phyloP scores from a whole-genome alignment of 1,140 invertebrate genomes.

The Ceratina japonica region DNA sequence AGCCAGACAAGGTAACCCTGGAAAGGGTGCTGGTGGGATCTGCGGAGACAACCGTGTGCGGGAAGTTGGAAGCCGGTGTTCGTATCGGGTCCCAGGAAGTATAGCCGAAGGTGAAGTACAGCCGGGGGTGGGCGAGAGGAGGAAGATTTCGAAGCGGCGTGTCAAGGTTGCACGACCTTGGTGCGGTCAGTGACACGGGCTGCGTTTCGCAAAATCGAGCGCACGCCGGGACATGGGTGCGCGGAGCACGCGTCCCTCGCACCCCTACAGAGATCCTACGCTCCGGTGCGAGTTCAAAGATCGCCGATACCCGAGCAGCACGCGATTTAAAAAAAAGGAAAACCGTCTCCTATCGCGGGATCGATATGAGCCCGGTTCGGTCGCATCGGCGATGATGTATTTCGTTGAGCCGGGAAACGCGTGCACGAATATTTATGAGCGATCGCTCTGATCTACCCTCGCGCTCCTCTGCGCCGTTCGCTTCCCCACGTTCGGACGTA shows the following conservation, averaged over 20 bases:
- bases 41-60: neutral
- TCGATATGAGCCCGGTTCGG: conserved; percentile 6
- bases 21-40: neutral
- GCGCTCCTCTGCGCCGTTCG: neutral
- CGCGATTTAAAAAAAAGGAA: too few species aligned
- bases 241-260: neutral
- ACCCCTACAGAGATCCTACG: neutral
- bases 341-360: neutral
- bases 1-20: neutral
- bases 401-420: neutral
- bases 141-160: conserved; percentile 54
- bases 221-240: conserved; percentile 20
- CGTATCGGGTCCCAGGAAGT: conserved; percentile 12
- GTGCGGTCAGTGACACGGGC: conserved; percentile 47
- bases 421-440: conserved; percentile 8
- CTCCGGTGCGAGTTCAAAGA: neutral
- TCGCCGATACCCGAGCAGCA: too few species aligned
- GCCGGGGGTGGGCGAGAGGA: conserved; percentile 24
- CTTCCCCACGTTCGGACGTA: neutral
- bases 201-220: conserved; percentile 51
- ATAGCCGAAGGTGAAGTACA: conserved; percentile 29
- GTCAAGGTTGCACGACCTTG: conserved; percentile 63
- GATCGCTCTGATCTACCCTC: neutral
- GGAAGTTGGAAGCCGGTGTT: neutral
- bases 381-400: too few species aligned